Percentiles rank a stretch among this genome's conserved stretches.
phyloP scores from a whole-genome alignment of 2,888 invertebrate species.

The Clivina fossor region DNA sequence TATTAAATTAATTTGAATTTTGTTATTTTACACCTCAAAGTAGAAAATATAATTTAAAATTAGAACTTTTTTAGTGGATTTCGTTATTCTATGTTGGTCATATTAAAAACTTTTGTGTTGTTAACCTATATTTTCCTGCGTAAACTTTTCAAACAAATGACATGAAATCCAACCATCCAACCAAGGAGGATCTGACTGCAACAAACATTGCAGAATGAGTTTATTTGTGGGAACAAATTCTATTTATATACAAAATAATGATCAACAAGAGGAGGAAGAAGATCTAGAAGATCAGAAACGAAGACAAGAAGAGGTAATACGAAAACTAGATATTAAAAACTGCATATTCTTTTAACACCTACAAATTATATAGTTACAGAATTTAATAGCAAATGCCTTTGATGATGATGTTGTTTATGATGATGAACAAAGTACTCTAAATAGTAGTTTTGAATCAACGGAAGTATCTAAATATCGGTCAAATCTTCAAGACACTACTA shows the following conservation, averaged over 20 bases:
- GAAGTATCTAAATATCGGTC: constrained; percentile 16
- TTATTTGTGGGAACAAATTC: constrained; percentile 24
- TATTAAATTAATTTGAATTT: no score
- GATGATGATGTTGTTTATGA: constrained; percentile 16
- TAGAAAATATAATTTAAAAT: no score
- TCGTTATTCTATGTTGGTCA: no score
- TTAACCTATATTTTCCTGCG: no score
- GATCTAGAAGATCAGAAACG: constrained; percentile 25
- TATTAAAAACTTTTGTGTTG: no score
- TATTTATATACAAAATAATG: constrained; percentile 18
- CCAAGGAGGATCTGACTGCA: no score
- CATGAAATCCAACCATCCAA: no score
- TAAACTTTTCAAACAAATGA: no score
- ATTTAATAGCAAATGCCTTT: constrained; percentile 29
- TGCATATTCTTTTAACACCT: background rate
- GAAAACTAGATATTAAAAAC: background rate
- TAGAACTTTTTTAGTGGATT: no score
- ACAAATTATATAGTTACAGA: constrained; percentile 17
- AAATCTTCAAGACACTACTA: constrained; percentile 2
- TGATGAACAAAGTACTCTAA: constrained; percentile 24
- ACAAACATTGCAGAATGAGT: no score
- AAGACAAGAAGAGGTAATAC: constrained; percentile 27
- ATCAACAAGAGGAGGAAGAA: constrained; percentile 28
- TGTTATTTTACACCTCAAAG: no score
- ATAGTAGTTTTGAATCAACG: constrained; percentile 23